Evolutionary conservation across 2,113 vertebrate species (phyloP), one percentile per base, ranked within the genome.

Genomic region (Raja brachyura): DNA sequence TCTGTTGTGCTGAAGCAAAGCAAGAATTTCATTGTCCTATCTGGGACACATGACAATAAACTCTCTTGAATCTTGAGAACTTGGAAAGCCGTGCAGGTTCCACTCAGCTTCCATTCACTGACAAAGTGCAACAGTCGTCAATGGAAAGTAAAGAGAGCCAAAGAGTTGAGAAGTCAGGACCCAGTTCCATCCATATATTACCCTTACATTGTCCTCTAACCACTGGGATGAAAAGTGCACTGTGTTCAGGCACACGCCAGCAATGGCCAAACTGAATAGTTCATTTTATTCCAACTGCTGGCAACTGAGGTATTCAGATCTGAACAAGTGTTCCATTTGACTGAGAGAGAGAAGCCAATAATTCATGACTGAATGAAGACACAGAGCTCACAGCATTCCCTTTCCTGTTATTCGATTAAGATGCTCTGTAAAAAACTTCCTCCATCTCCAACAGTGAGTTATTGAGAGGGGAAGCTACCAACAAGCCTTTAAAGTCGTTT

Each of bases 391-490:
- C 3, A 73, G 31, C 18, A 22, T 92, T 54, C 66, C 6, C 59
- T 92, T 88, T 61, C 70, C 31, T 54, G 39, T 33, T 88, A 48
- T 92, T 92, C 73, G 90, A 54, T 39, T 13, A 70, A 28, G 90
- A 48, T 92, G 68, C 66, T 54, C 70, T 90, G 9, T 63, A 92
- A 54, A 92, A 92, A 92, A 73, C 31, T 48, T 70, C 9, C 68
- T 73, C 63, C 39, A 20, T 90, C 31, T 70, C 39, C 33, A 48
- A 3, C n/a, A 92, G 14, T 73, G 33, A 25, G 20, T 73, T 73
- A 25, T 7, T 9, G 33, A 10, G 11, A 33, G 73, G 90, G 68
- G 73, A 70, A 54, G 25, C 39, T 73, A 28, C 68, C 90, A 92
- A 39, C 20, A n/a, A 66, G 33, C 5, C 11, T 28, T 68, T 33